phyloP scores from a whole-genome alignment of 2,888 invertebrate species.

The Phyllotreta cruciferae region DNA sequence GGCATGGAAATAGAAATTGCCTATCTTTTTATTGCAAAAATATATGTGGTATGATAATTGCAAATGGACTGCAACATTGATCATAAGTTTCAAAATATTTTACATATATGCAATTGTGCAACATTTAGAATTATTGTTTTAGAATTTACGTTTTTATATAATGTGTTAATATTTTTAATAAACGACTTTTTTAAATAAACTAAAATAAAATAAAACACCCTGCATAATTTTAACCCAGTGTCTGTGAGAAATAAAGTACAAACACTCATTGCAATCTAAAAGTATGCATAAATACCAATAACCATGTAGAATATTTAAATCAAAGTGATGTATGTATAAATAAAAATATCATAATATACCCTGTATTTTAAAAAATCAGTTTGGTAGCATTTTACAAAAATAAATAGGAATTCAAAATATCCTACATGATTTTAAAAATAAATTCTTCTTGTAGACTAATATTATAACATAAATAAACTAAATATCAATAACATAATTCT shows the following conservation, averaged over 20 bases:
- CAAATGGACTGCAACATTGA: slow-evolving; percentile 16
- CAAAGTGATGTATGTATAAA: background rate
- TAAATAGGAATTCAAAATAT: background rate
- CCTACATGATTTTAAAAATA: slow-evolving; percentile 9
- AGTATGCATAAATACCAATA: background rate
- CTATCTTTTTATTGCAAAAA: slow-evolving; percentile 44
- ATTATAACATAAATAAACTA: slow-evolving; percentile 7
- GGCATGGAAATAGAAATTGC: slow-evolving; percentile 5
- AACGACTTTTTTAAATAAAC: background rate
- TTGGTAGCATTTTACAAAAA: slow-evolving; percentile 1
- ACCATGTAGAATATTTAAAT: slow-evolving; percentile 12
- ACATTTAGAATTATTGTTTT: slow-evolving; percentile 11
- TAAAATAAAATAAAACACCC: slow-evolving; percentile 1
- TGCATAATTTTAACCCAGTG: background rate
- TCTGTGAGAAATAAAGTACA: background rate
- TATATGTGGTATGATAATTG: slow-evolving; percentile 43
- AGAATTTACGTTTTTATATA: slow-evolving; percentile 4
- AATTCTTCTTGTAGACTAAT: slow-evolving; percentile 1
- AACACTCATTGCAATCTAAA: background rate
- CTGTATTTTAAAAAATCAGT: slow-evolving; percentile 8
- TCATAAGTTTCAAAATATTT: background rate
- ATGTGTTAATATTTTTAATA: slow-evolving; percentile 1
- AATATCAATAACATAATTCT: background rate
- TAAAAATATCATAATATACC: slow-evolving; percentile 9
- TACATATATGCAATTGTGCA: background rate